Evolutionary conservation across 2,797 vertebrate genomes (phyloP).

Genomic region (Pangasius mekongensis): DNA sequence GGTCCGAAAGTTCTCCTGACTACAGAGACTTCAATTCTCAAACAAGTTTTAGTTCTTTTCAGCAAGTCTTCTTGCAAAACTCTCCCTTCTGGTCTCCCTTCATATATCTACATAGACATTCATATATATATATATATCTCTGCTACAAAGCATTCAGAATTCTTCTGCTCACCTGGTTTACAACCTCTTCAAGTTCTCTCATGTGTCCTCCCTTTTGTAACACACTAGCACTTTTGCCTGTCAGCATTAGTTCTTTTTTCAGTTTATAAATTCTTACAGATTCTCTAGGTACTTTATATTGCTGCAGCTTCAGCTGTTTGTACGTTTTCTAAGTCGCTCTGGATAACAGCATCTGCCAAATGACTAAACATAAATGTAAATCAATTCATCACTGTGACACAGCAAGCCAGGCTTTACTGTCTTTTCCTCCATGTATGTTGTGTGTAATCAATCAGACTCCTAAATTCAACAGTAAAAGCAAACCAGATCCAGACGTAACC

Average conservation of each 20-base stretch:
- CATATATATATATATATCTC: background rate
- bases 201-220: background rate
- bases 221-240: background rate
- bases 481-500: background rate
- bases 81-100: too few species aligned
- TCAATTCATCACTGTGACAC: background rate
- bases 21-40: background rate
- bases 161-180: background rate
- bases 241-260: background rate
- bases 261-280: background rate
- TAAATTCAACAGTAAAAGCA: background rate
- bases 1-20: background rate
- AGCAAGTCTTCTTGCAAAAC: background rate
- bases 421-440: constrained; percentile 11
- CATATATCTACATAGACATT: background rate
- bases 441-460: constrained; percentile 1
- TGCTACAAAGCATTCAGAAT: background rate
- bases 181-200: background rate
- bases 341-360: background rate
- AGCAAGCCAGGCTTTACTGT: background rate
- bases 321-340: background rate
- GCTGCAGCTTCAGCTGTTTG: background rate
- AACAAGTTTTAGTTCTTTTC: background rate
- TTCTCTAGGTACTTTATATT: background rate
- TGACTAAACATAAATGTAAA: background rate